phyloP scores from a whole-genome alignment of 2,888 invertebrate genomes.

The Tuta absoluta region DNA sequence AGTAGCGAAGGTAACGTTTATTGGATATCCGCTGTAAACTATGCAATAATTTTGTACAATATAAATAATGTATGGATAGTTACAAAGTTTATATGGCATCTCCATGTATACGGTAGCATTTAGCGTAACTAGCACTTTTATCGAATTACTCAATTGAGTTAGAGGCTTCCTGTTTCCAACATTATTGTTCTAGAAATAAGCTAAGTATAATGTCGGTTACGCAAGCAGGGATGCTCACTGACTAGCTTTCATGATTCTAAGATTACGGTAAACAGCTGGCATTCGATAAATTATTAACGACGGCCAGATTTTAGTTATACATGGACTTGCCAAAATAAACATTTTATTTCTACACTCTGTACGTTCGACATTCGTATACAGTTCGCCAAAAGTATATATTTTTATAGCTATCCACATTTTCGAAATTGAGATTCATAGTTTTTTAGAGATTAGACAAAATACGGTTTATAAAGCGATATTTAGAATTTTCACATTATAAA shows the following conservation, averaged over 20 bases:
- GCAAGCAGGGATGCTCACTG: not conserved
- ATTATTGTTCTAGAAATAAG: constrained; percentile 7
- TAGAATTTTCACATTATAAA: constrained; percentile 55
- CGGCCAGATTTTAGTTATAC: constrained; percentile 35
- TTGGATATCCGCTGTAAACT: constrained; percentile 59
- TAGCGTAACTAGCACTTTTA: constrained; percentile 9
- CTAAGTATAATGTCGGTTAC: not conserved
- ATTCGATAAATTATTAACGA: constrained; percentile 9
- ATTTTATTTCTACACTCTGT: constrained; percentile 56
- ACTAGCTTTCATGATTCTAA: not conserved
- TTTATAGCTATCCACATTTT: constrained; percentile 71
- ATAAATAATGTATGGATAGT: constrained; percentile 52
- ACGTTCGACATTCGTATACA: constrained; percentile 65
- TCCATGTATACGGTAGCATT: constrained; percentile 55
- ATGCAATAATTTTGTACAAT: constrained; percentile 71
- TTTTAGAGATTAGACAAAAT: constrained; percentile 52
- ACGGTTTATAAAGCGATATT: constrained; percentile 57
- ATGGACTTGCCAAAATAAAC: constrained; percentile 64
- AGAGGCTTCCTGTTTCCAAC: constrained; percentile 5
- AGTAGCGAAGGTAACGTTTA: constrained; percentile 37
- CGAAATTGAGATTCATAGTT: constrained; percentile 70
- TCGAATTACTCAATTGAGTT: constrained; percentile 13
- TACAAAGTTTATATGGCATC: constrained; percentile 65
- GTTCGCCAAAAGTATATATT: constrained; percentile 74
- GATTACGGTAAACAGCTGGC: not conserved